phyloP scores from a whole-genome alignment of 2,113 vertebrate genomes.

The Sphaerodactylus townsendi region DNA sequence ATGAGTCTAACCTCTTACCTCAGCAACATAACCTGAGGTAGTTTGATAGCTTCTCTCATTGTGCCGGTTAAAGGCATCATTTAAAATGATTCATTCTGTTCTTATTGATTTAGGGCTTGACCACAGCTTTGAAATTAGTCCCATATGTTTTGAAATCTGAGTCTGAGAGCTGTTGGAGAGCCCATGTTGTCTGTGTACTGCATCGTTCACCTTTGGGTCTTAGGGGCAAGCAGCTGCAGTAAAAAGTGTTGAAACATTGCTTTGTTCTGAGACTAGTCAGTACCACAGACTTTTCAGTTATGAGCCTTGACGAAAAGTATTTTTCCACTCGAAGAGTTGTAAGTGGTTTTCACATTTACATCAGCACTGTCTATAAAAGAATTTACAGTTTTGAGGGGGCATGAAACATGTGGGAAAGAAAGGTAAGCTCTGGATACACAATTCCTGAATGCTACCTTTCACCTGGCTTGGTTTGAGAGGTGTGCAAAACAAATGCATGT shows the following conservation, averaged over 20 bases:
- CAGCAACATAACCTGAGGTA: background rate
- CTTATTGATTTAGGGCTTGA: constrained; percentile 68
- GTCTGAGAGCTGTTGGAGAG: constrained; percentile 47
- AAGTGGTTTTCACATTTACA: constrained; percentile 43
- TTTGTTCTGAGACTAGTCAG: background rate
- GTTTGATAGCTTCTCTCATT: constrained; percentile 61
- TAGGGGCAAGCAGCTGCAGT: constrained; percentile 25
- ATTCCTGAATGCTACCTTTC: constrained; percentile 17
- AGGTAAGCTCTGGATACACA: background rate
- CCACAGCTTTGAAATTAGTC: constrained; percentile 74
- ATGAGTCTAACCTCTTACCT: background rate
- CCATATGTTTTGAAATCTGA: constrained; percentile 72
- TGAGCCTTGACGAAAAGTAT: constrained; percentile 37
- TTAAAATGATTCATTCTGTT: constrained; percentile 69
- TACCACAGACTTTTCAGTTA: constrained; percentile 35
- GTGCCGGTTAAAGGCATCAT: constrained; percentile 70
- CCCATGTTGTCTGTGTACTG: constrained; percentile 52
- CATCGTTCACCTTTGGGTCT: constrained; percentile 53
- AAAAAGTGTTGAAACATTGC: constrained; percentile 55
- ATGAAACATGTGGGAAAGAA: background rate
- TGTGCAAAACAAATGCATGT: constrained; percentile 12
- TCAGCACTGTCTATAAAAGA: constrained; percentile 51
- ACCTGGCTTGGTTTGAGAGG: constrained; percentile 12
- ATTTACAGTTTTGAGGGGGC: background rate
- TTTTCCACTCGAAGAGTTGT: constrained; percentile 13